A percentile compares a stretch with the other conserved stretches of the same genome.
Conservation (phyloP, 2,797 vertebrate species). For the Spinibarbus caldwelli region DNA sequence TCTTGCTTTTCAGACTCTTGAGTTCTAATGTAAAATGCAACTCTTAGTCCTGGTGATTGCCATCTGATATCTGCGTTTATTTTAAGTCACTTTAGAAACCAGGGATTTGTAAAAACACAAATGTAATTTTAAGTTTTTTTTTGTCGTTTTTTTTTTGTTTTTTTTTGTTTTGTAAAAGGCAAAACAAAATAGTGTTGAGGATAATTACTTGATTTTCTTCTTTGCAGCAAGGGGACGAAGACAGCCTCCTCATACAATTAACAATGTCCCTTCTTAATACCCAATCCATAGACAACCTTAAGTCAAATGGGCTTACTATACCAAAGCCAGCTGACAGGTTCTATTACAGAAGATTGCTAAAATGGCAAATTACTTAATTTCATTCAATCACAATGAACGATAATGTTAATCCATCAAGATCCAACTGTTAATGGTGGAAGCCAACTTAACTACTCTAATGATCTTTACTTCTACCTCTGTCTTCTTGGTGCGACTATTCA, state of each 20-base stretch:
- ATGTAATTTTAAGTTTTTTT: too few species aligned
- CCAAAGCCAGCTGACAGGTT: constrained; percentile 54
- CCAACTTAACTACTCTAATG: constrained; percentile 54
- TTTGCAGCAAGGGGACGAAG: not conserved
- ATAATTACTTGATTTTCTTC: not conserved
- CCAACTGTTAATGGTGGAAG: constrained; percentile 55
- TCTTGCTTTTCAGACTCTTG: not conserved
- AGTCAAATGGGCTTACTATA: constrained; percentile 51
- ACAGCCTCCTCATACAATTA: constrained; percentile 20
- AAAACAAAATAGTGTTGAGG: too few species aligned
- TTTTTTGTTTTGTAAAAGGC: too few species aligned
- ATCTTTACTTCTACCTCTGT: constrained; percentile 44
- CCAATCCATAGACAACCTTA: constrained; percentile 45
- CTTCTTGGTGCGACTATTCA: constrained; percentile 49
- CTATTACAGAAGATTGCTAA: constrained; percentile 48
- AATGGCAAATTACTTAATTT: constrained; percentile 56
- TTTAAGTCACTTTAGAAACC: not conserved
- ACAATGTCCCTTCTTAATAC: constrained; percentile 30
- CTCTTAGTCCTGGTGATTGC: not conserved
- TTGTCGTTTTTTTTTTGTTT: too few species aligned
- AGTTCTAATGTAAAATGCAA: not conserved
- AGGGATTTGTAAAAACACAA: too few species aligned
- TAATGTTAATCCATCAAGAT: constrained; percentile 61
- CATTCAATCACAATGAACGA: constrained; percentile 58
- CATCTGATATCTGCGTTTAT: not conserved